Evolutionary conservation across 2,888 invertebrate species (phyloP).

Genomic region (Leuctra nigra): DNA sequence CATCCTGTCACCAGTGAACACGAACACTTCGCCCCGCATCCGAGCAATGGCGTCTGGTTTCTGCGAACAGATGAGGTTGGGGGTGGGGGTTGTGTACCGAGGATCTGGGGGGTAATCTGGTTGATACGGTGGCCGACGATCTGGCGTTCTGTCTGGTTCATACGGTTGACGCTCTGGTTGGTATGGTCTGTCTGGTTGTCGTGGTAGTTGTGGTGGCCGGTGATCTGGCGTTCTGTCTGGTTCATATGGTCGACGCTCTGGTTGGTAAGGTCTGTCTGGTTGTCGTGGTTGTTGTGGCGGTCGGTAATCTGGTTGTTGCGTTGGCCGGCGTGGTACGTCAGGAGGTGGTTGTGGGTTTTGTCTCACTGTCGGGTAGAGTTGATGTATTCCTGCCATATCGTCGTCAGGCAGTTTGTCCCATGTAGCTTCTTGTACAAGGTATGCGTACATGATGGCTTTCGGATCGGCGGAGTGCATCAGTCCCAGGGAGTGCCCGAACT

Average conservation of each 20-base stretch:
- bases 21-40: slow-evolving; percentile 50
- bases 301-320: not conserved
- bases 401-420: slow-evolving; percentile 52
- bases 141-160: not conserved
- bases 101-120: too few relatives aligned
- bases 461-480: slow-evolving; percentile 59
- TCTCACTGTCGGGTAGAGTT: too few relatives aligned
- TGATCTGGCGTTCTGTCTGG: not conserved
- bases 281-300: too few relatives aligned
- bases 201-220: not conserved
- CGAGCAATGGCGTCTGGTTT: slow-evolving; percentile 61
- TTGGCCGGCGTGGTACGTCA: not conserved
- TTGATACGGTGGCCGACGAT: not conserved
- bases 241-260: slow-evolving; percentile 54
- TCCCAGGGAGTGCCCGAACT: slow-evolving; percentile 70
- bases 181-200: slow-evolving; percentile 26
- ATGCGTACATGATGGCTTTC: slow-evolving; percentile 69
- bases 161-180: slow-evolving; percentile 54
- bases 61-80: too few relatives aligned
- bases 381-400: not conserved
- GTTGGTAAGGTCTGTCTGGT: slow-evolving; percentile 36
- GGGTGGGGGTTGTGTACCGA: too few relatives aligned
- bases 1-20: slow-evolving; percentile 47
- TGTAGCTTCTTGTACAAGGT: not conserved
- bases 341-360: not conserved